Conservation (phyloP, 1,140 invertebrate genomes). For the Aphaenogaster floridana region DNA sequence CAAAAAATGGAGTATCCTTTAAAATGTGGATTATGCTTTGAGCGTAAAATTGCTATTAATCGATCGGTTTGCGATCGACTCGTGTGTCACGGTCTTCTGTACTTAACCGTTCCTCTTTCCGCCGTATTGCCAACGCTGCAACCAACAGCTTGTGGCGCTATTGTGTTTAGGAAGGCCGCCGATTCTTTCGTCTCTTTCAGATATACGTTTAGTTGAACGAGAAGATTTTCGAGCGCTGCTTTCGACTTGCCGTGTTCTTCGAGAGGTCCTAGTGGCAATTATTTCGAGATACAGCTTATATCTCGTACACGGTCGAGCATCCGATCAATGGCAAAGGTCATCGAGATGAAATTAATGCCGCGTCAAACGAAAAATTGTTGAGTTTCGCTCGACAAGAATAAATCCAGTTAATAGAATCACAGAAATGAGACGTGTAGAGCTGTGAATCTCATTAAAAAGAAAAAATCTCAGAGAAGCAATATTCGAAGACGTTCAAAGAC, state of each 20-base stretch:
- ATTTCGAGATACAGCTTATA: slow-evolving; percentile 10
- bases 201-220: slow-evolving; percentile 26
- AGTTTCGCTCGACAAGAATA: neutral
- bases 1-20: neutral
- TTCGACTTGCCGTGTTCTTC: neutral
- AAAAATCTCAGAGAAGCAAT: neutral
- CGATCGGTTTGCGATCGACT: slow-evolving; percentile 37
- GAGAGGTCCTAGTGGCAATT: slow-evolving; percentile 21
- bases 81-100: slow-evolving; percentile 35
- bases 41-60: slow-evolving; percentile 65
- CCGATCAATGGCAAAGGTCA: neutral
- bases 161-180: slow-evolving; percentile 43
- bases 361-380: neutral
- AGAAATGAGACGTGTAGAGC: neutral
- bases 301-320: neutral
- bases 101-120: slow-evolving; percentile 46
- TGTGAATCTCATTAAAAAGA: neutral
- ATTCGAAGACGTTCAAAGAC: neutral
- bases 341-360: neutral
- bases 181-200: slow-evolving; percentile 17
- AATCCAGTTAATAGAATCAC: slow-evolving; percentile 5
- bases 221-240: neutral
- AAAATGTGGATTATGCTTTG: neutral
- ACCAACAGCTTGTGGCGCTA: slow-evolving; percentile 56
- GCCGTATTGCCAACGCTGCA: slow-evolving; percentile 44